phyloP scores from a whole-genome alignment of 2,797 vertebrate genomes.

The Pangasius sanitwongsei region DNA sequence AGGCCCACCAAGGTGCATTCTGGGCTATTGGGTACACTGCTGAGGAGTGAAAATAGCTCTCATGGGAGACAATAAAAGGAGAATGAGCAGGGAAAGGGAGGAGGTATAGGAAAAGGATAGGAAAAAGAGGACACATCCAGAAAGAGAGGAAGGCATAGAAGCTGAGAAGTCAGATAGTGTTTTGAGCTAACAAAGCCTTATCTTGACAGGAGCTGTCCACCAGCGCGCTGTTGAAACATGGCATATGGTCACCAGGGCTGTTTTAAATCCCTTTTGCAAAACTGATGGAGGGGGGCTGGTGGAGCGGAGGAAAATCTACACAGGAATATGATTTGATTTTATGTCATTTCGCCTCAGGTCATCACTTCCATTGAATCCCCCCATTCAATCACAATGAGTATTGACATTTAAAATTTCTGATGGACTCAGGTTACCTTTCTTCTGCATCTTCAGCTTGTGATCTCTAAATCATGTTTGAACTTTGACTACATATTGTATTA shows the following conservation, averaged over 20 bases:
- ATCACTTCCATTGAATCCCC: not conserved
- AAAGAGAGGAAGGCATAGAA: constrained; percentile 23
- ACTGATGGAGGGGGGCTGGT: constrained; percentile 35
- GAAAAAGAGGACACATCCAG: constrained; percentile 12
- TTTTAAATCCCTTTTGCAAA: constrained; percentile 47
- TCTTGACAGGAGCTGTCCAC: constrained; percentile 60
- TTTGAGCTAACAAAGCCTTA: constrained; percentile 51
- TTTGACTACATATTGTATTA: not conserved
- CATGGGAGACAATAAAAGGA: constrained; percentile 28
- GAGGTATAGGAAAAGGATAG: constrained; percentile 14
- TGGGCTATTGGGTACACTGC: constrained; percentile 49
- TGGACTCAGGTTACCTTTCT: not conserved
- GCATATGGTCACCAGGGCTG: constrained; percentile 42
- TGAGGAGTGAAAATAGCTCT: constrained; percentile 51
- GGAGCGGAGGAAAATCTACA: constrained; percentile 32
- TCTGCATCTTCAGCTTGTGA: constrained; percentile 6
- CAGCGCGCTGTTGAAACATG: constrained; percentile 55
- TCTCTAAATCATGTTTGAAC: not conserved
- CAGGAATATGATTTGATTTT: constrained; percentile 39
- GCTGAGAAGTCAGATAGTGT: constrained; percentile 46
- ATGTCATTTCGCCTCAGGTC: constrained; percentile 27
- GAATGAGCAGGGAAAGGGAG: not conserved
- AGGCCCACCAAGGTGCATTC: constrained; percentile 47
- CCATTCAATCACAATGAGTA: constrained; percentile 26
- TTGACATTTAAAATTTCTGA: constrained; percentile 30